Evolutionary conservation across 2,888 invertebrate species (phyloP).

Genomic region (Minunthozetes semirufus): DNA sequence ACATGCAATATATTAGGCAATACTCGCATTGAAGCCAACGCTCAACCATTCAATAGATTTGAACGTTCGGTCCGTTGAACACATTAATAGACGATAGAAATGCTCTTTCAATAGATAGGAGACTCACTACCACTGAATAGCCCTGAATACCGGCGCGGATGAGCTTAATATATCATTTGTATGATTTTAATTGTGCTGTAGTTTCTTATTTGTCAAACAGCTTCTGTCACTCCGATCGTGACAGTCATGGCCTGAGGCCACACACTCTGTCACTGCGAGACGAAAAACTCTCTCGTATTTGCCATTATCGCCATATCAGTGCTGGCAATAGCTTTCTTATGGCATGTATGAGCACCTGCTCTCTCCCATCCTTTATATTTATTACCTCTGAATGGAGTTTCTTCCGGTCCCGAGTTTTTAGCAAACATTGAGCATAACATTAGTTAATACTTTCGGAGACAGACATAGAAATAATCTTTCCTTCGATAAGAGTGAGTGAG

Average conservation of each 20-base stretch:
- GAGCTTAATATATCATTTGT: constrained; percentile 20
- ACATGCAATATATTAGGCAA: not conserved
- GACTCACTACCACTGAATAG: not conserved
- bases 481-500: not conserved
- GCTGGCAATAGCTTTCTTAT: not conserved
- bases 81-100: not conserved
- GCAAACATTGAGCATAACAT: not conserved
- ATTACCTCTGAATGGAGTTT: not conserved
- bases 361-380: constrained; percentile 10
- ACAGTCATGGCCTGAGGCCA: constrained; percentile 4
- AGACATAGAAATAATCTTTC: not conserved
- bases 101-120: not conserved
- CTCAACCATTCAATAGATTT: not conserved
- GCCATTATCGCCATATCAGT: not conserved
- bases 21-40: not conserved
- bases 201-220: constrained; percentile 9
- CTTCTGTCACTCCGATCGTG: constrained; percentile 2
- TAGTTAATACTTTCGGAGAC: not conserved
- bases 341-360: constrained; percentile 10
- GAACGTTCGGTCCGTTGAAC: not conserved
- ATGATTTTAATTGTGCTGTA: constrained; percentile 4
- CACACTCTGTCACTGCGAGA: not conserved
- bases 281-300: not conserved
- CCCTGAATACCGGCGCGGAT: constrained; percentile 7
- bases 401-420: constrained; percentile 17